Evolutionary conservation across 2,888 invertebrate genomes (phyloP).

Genomic region (Tanytarsus gracilentus): DNA sequence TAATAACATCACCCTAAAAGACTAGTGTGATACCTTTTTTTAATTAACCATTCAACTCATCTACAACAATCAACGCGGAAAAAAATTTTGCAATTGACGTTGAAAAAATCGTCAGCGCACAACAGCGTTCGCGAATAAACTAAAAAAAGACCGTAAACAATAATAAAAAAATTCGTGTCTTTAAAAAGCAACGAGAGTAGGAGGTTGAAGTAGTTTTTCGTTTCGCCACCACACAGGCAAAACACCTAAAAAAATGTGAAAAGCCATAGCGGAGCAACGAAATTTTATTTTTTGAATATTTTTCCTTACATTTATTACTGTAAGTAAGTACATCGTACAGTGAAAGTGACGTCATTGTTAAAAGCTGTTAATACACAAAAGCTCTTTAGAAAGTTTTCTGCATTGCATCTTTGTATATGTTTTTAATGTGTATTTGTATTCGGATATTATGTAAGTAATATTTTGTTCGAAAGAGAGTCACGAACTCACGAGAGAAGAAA

Average conservation of each 20-base stretch:
- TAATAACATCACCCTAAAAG: too few species aligned
- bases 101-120: slow-evolving; percentile 6
- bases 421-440: background rate
- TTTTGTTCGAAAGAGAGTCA: background rate
- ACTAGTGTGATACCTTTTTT: too few species aligned
- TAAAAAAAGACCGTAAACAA: slow-evolving; percentile 8
- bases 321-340: background rate
- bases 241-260: background rate
- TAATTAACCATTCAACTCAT: too few species aligned
- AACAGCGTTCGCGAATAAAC: slow-evolving; percentile 12
- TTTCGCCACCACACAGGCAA: background rate
- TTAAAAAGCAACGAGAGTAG: slow-evolving; percentile 4
- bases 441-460: slow-evolving; percentile 4
- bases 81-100: too few species aligned
- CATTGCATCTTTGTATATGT: background rate
- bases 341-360: background rate
- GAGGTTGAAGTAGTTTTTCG: background rate
- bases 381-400: background rate
- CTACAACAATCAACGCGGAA: too few species aligned
- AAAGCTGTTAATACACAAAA: slow-evolving; percentile 3
- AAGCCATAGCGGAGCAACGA: background rate
- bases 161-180: background rate
- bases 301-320: slow-evolving; percentile 1
- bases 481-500: background rate
- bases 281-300: too few species aligned